phyloP scores from a whole-genome alignment of 2,888 invertebrate genomes.

The Erebia ligea region DNA sequence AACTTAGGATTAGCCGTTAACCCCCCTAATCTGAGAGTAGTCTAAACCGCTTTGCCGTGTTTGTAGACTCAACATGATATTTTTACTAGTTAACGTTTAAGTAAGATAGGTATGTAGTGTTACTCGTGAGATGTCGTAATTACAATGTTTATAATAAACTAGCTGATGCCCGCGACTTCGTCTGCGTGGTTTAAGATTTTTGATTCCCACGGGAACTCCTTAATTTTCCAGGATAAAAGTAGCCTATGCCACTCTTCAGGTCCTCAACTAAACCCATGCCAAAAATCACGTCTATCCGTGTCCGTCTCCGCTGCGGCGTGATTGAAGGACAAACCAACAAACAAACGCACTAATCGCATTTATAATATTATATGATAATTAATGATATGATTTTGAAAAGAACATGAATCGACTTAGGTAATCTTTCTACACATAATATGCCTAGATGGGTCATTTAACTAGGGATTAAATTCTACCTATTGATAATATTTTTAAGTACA shows the following conservation, averaged over 20 bases:
- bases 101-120: background rate
- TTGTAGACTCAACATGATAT: constrained; percentile 32
- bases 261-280: no score
- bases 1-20: constrained; percentile 59
- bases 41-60: constrained; percentile 29
- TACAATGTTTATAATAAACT: background rate
- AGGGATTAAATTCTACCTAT: background rate
- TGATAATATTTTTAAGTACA: background rate
- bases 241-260: no score
- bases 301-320: no score
- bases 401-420: no score
- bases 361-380: no score
- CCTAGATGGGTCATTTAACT: background rate
- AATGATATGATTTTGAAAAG: no score
- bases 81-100: background rate
- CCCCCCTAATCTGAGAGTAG: constrained; percentile 46
- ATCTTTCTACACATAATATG: background rate
- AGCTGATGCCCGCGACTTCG: background rate
- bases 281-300: no score
- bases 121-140: background rate
- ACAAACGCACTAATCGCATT: no score
- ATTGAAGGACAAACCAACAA: no score
- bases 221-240: no score
- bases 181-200: no score
- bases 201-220: no score